Evolutionary conservation across 2,888 invertebrate genomes (phyloP).

Genomic region (Bimastos eiseni): DNA sequence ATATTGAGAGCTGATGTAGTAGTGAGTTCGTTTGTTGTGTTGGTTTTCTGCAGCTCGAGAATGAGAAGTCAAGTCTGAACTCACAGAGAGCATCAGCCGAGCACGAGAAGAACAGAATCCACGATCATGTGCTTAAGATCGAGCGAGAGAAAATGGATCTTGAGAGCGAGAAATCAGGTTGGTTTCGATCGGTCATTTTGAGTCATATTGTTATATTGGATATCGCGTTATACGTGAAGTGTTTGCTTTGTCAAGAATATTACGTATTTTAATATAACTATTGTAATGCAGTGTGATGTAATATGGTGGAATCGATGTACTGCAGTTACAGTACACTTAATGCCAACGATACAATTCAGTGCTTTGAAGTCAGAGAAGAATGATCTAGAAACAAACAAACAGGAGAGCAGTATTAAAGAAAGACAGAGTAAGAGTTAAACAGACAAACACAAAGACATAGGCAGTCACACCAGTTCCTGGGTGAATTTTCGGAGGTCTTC

Average conservation of each 20-base stretch:
- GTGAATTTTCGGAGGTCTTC: conserved; percentile 61
- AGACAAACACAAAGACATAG: not conserved
- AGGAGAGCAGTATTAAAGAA: not conserved
- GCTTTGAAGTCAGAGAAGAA: too few relatives aligned
- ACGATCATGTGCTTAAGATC: conserved; percentile 82
- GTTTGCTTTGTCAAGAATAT: too few relatives aligned
- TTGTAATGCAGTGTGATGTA: too few relatives aligned
- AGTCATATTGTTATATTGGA: too few relatives aligned
- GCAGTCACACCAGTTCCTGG: conserved; percentile 57
- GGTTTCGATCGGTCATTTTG: not conserved
- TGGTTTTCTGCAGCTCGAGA: conserved; percentile 65
- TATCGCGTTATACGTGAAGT: too few relatives aligned
- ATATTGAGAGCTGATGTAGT: not conserved
- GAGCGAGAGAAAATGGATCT: conserved; percentile 85
- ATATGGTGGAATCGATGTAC: too few relatives aligned
- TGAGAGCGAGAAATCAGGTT: conserved; percentile 78
- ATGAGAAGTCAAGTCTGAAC: conserved; percentile 72
- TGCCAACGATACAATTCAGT: too few relatives aligned
- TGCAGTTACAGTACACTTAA: too few relatives aligned
- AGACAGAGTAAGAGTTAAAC: not conserved
- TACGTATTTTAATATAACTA: too few relatives aligned
- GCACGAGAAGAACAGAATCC: conserved; percentile 78
- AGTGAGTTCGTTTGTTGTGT: not conserved
- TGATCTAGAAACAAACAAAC: too few relatives aligned
- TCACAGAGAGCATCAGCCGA: conserved; percentile 67